Evolutionary conservation across 2,888 invertebrate genomes (phyloP), one percentile per base, ranked within the genome.

Genomic region (Parapristionchus giblindavisi): DNA sequence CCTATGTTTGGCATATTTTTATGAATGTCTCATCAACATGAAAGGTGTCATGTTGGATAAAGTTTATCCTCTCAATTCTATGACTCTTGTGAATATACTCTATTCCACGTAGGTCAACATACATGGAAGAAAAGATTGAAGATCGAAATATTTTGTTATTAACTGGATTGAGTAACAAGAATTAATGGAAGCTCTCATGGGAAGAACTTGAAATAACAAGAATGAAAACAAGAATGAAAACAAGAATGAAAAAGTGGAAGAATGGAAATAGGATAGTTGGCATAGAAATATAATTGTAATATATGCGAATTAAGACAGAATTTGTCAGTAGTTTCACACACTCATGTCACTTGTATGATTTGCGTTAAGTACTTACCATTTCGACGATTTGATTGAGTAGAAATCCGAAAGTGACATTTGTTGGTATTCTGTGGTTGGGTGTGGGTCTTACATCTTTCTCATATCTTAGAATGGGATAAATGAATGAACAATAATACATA

Each of bases 381-480:
- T 94, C 93, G 81, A 94, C 93, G 80, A 94, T 93, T 85, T 94
- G 93, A 89, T 94, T 93, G 77, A 94, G 90, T 0, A 93, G 92
- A 48, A 94, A 92, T 2, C 93, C 93, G 86, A 94, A 94, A 76
- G 92, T 92, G 84, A 94, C 93, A 77, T 92, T 91, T 32, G 94
- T 91, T 0, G 93, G 92, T 77, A 92, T 91, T 0, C 93, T 92
- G 52, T 93, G 93, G 89, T 93, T 93, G 86, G 92, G 91, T 5
- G 93, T 93, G 0, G 94, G 94, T 52, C 94, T 81, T 27, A 89
- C 88, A 0, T 93, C 93, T 11, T 93, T 91, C 87, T 93, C 93
- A 89, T 94, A 94, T 24, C 79, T 77, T 0, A 32, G 29, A 60
- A 60, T n/a, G 54, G n/a, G 54, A 54, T n/a, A 24, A 24, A 43